Evolutionary conservation across 2,888 invertebrate species (phyloP).

Genomic region (Troides oblongomaculatus): DNA sequence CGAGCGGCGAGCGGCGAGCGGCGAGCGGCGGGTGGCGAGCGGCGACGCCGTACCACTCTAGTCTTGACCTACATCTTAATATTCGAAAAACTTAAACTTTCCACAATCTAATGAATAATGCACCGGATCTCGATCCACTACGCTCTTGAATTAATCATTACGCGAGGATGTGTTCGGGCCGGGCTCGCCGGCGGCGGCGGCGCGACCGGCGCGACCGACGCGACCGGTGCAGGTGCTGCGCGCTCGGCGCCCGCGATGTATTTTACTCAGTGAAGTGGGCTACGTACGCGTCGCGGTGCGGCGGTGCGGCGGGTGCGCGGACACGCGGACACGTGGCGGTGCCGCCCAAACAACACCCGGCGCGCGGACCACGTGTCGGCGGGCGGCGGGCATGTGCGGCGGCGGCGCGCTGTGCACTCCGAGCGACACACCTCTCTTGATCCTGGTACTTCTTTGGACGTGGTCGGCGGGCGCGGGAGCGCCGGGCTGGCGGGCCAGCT

Average conservation of each 20-base stretch:
- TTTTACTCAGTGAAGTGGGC: constrained; percentile 62
- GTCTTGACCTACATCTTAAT: constrained; percentile 62
- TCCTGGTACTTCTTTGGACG: not conserved
- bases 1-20: constrained; percentile 29
- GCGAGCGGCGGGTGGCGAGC: constrained; percentile 21
- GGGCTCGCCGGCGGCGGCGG: not conserved
- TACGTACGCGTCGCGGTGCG: constrained; percentile 42
- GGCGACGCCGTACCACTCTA: constrained; percentile 40
- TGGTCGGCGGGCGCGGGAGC: not conserved
- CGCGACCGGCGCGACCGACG: constrained; percentile 10
- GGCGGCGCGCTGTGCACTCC: not conserved
- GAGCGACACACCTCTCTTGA: too few relatives aligned
- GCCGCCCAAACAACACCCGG: constrained; percentile 6
- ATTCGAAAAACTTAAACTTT: constrained; percentile 60
- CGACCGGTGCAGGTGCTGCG: constrained; percentile 37
- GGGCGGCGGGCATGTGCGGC: constrained; percentile 3
- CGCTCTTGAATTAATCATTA: constrained; percentile 37
- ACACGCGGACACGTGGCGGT: constrained; percentile 8
- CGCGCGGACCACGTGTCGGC: not conserved
- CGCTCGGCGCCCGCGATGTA: constrained; percentile 58
- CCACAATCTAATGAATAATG: constrained; percentile 56
- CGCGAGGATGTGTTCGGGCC: not conserved
- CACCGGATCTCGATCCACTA: constrained; percentile 38
- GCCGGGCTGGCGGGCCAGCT: not conserved
- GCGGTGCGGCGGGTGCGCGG: not conserved